Evolutionary conservation across 2,888 invertebrate species (phyloP).

Genomic region (Fragum whitleyi): DNA sequence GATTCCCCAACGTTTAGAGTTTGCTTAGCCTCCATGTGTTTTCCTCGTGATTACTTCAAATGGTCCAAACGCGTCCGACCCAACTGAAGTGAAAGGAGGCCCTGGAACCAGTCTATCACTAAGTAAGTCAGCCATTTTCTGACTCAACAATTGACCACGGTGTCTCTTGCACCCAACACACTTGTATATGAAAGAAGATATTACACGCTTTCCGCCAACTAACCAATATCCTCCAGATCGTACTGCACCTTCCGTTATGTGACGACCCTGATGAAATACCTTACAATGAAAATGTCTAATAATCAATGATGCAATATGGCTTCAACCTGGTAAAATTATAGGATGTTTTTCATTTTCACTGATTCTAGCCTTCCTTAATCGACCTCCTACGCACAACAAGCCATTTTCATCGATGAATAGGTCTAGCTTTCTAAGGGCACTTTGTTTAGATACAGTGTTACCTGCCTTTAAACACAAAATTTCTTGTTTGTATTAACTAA

Average conservation of each 20-base stretch:
- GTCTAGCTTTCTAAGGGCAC: neutral
- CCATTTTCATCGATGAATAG: no score
- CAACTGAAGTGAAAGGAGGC: no score
- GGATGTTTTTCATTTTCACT: no score
- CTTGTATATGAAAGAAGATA: no score
- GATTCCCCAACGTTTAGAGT: neutral
- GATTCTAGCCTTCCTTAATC: no score
- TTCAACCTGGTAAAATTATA: no score
- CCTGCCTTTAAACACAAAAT: neutral
- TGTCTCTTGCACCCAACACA: neutral
- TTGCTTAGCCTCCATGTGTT: neutral
- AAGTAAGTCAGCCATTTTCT: neutral
- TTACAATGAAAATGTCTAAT: no score
- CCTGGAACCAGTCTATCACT: neutral
- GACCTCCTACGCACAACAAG: no score
- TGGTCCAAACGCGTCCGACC: neutral
- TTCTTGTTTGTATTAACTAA: neutral
- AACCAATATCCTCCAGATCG: neutral
- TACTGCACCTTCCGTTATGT: slow-evolving; percentile 9
- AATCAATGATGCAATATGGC: neutral
- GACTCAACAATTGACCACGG: neutral
- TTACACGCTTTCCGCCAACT: neutral
- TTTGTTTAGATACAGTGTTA: neutral
- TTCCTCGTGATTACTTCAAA: neutral
- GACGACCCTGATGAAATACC: no score